Evolutionary conservation across 1,140 invertebrate genomes (phyloP).

Genomic region (Telenomus remus): DNA sequence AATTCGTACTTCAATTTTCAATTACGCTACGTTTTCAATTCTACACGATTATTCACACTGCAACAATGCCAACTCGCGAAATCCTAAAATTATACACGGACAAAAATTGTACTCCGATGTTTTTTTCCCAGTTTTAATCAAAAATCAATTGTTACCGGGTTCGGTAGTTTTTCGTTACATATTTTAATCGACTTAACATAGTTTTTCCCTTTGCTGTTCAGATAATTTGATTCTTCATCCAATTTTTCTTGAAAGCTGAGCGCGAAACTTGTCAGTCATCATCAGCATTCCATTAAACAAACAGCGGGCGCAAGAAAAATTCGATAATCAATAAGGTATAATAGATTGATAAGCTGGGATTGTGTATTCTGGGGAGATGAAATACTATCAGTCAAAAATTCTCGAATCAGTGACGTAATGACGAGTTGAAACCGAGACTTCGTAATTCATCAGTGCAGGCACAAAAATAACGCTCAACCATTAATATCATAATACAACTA

Average conservation of each 20-base stretch:
- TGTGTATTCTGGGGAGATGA: not conserved
- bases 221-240: slow-evolving; percentile 7
- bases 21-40: slow-evolving; percentile 53
- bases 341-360: slow-evolving; percentile 16
- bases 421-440: too few species aligned
- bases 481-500: too few species aligned
- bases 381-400: not conserved
- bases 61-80: slow-evolving; percentile 27
- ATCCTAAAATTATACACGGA: slow-evolving; percentile 27
- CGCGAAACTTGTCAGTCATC: slow-evolving; percentile 38
- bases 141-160: too few species aligned
- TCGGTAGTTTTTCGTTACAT: too few species aligned
- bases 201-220: too few species aligned
- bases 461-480: too few species aligned
- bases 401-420: not conserved
- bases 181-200: too few species aligned
- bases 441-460: too few species aligned
- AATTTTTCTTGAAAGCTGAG: slow-evolving; percentile 9
- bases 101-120: too few species aligned
- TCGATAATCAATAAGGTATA: slow-evolving; percentile 38
- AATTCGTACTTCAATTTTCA: slow-evolving; percentile 54
- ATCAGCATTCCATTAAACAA: slow-evolving; percentile 18
- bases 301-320: slow-evolving; percentile 8
- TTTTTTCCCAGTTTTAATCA: too few species aligned
- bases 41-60: slow-evolving; percentile 35